Evolutionary conservation across 2,113 vertebrate species (phyloP).

Genomic region (Aspidoscelis tigris): DNA sequence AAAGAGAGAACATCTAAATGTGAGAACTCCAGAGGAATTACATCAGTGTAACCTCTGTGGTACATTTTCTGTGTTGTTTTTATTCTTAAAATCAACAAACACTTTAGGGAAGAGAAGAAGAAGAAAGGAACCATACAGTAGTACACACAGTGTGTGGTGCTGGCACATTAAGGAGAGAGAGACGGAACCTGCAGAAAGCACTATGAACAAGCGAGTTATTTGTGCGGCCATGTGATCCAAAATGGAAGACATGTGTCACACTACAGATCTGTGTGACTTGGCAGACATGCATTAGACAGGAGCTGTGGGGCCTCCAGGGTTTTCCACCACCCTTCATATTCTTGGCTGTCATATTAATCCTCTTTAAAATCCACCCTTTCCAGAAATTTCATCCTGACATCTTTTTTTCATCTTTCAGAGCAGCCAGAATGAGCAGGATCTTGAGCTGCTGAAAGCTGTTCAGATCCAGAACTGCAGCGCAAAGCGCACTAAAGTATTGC

Average conservation of each 20-base stretch:
- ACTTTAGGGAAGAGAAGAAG: conserved; percentile 32
- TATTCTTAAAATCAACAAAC: conserved; percentile 40
- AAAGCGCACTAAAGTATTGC: conserved; percentile 44
- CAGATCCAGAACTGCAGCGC: conserved; percentile 42
- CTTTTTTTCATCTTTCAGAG: conserved; percentile 31
- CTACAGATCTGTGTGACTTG: conserved; percentile 38
- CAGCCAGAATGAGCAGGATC: conserved; percentile 57
- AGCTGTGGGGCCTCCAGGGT: not conserved
- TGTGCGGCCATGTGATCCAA: not conserved
- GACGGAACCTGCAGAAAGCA: not conserved
- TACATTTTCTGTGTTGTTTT: conserved; percentile 30
- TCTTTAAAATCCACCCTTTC: conserved; percentile 42
- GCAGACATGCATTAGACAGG: not conserved
- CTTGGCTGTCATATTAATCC: conserved; percentile 42
- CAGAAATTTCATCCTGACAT: conserved; percentile 48
- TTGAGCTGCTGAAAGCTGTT: conserved; percentile 60
- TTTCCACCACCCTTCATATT: conserved; percentile 35
- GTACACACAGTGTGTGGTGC: not conserved
- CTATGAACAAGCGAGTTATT: not conserved
- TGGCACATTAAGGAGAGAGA: conserved; percentile 9
- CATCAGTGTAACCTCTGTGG: not conserved
- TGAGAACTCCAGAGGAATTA: conserved; percentile 8
- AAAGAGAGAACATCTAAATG: not conserved
- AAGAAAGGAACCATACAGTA: conserved; percentile 16
- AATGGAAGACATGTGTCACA: conserved; percentile 32